Conservation (phyloP, 2,797 vertebrate genomes). For the Leptodactylus fallax region DNA sequence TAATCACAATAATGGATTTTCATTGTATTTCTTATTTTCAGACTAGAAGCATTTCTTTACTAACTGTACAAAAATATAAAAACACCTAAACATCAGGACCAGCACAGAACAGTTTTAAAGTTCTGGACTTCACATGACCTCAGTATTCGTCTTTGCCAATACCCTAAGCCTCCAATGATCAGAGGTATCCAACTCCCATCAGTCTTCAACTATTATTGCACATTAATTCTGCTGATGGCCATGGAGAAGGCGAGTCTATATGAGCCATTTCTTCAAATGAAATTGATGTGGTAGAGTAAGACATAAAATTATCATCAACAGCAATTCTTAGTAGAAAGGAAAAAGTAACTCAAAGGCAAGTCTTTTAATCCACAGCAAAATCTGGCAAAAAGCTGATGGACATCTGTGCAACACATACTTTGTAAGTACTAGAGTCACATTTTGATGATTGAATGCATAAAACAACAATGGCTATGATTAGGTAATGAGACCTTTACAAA, state of each 20-base stretch:
- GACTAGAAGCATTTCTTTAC: slow-evolving; percentile 3
- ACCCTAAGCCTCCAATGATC: not conserved
- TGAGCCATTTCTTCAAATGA: not conserved
- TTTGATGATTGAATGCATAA: not conserved
- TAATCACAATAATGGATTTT: not conserved
- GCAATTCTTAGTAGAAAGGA: rapidly evolving
- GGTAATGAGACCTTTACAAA: too few relatives aligned
- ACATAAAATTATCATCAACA: not conserved
- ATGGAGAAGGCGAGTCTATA: not conserved
- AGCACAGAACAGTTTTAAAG: not conserved
- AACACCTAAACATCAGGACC: not conserved
- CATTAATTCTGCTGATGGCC: slow-evolving; percentile 27
- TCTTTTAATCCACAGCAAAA: not conserved
- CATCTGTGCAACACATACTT: not conserved
- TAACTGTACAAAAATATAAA: not conserved
- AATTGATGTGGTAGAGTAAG: not conserved
- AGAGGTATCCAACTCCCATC: not conserved
- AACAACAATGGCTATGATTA: too few relatives aligned
- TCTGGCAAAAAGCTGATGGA: not conserved
- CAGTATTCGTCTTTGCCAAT: not conserved
- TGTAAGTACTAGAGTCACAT: not conserved
- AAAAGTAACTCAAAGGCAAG: slow-evolving; percentile 12
- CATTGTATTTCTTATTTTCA: not conserved
- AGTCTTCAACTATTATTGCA: slow-evolving; percentile 22
- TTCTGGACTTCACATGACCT: slow-evolving; percentile 5